phyloP scores from a whole-genome alignment of 2,113 vertebrate genomes.

The Eretmochelys imbricata region DNA sequence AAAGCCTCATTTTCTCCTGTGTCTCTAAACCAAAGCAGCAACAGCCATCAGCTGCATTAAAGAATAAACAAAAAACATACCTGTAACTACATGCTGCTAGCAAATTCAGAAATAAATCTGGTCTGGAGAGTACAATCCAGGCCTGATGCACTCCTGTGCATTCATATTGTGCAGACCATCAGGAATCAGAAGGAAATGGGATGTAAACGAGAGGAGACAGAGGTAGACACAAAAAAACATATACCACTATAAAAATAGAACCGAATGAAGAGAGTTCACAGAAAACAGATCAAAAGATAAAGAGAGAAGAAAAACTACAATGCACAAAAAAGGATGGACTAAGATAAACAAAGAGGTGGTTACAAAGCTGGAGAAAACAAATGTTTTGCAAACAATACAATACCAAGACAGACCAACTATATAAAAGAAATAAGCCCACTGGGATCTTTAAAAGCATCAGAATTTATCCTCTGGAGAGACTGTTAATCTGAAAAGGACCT shows the following conservation, averaged over 20 bases:
- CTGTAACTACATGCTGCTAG: conserved; percentile 23
- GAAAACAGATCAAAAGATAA: accelerated
- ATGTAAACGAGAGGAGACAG: background rate
- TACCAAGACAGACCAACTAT: background rate
- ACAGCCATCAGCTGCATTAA: background rate
- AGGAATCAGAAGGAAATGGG: background rate
- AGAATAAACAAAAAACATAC: conserved; percentile 37
- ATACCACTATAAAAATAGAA: background rate
- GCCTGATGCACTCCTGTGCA: background rate
- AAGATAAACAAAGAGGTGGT: background rate
- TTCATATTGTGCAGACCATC: background rate
- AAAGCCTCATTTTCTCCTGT: conserved; percentile 52
- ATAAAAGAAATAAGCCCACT: background rate
- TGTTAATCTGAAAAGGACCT: background rate
- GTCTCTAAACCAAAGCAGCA: conserved; percentile 46
- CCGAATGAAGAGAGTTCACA: accelerated
- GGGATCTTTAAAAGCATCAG: background rate
- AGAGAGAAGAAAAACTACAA: background rate
- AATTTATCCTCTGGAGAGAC: background rate
- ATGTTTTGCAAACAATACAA: background rate
- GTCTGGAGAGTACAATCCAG: background rate
- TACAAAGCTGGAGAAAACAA: background rate
- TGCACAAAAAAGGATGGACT: accelerated
- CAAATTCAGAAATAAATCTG: conserved; percentile 43
- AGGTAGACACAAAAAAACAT: background rate